These are phyloP conservation scores for Lamellibrachia satsuma DNA, from an alignment of 2,888 invertebrate species.

Conservation along the genomic window DNA sequence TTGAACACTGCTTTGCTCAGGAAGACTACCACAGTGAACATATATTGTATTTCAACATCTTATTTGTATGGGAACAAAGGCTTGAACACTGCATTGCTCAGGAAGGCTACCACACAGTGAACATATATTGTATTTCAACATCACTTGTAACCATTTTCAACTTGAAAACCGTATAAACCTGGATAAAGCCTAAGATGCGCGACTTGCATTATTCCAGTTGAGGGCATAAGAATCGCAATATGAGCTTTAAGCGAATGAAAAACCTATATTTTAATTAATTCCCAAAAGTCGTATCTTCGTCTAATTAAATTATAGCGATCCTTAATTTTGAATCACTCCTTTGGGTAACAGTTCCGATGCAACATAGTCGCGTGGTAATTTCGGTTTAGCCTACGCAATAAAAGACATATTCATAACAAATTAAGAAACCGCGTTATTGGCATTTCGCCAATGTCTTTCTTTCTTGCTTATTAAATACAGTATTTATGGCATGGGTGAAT, in stretches of 20 bases:
- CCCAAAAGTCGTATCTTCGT: neutral
- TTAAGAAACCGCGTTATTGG: neutral
- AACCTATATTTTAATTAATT: neutral
- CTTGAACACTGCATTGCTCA: too few species aligned
- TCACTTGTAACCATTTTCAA: too few species aligned
- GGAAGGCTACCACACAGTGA: too few species aligned
- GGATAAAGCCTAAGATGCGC: too few species aligned
- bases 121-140: too few species aligned
- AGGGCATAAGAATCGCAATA: neutral
- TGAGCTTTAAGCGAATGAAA: neutral
- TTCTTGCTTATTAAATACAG: neutral
- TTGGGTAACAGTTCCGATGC: neutral
- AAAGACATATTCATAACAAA: neutral
- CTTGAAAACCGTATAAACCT: too few species aligned
- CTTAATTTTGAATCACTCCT: neutral
- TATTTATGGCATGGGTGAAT: neutral
- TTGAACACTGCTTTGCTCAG: too few species aligned
- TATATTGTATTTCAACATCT: too few species aligned
- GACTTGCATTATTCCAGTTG: neutral
- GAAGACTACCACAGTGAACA: too few species aligned
- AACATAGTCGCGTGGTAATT: neutral
- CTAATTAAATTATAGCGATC: neutral
- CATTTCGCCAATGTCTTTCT: neutral
- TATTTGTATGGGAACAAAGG: too few species aligned
- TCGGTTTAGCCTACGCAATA: neutral